Evolutionary conservation across 2,888 invertebrate genomes (phyloP).

Genomic region (Tholera decimalis): DNA sequence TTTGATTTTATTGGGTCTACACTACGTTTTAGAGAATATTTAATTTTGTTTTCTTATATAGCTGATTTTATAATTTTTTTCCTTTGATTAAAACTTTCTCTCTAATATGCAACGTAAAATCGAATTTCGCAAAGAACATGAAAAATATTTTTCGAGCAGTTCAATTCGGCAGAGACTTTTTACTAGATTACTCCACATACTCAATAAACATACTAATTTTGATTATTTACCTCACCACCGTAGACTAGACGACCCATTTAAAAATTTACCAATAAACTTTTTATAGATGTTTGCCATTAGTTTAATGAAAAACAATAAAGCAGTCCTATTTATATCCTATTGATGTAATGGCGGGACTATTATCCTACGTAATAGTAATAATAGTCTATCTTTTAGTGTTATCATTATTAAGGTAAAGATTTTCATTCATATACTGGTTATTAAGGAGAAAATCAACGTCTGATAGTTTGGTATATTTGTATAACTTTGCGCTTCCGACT

Average conservation of each 20-base stretch:
- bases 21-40: neutral
- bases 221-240: neutral
- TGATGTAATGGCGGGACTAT: constrained; percentile 26
- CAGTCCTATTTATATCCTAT: constrained; percentile 29
- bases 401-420: neutral
- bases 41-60: too few relatives aligned
- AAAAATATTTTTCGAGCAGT: too few relatives aligned
- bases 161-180: too few relatives aligned
- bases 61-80: too few relatives aligned
- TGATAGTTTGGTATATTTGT: neutral
- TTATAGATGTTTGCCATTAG: constrained; percentile 40
- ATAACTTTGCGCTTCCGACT: neutral
- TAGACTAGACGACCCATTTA: constrained; percentile 31
- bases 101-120: too few relatives aligned
- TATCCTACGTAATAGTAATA: constrained; percentile 23
- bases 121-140: too few relatives aligned
- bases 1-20: neutral
- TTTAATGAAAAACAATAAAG: constrained; percentile 49
- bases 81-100: neutral
- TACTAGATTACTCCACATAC: neutral
- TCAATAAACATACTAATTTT: neutral
- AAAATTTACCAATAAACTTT: constrained; percentile 54
- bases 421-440: neutral
- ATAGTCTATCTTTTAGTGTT: neutral
- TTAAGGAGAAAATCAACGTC: neutral